These are phyloP conservation scores for Apocrypta bakeri DNA, from an alignment of 1,140 invertebrate species.

Conservation along the genomic window DNA sequence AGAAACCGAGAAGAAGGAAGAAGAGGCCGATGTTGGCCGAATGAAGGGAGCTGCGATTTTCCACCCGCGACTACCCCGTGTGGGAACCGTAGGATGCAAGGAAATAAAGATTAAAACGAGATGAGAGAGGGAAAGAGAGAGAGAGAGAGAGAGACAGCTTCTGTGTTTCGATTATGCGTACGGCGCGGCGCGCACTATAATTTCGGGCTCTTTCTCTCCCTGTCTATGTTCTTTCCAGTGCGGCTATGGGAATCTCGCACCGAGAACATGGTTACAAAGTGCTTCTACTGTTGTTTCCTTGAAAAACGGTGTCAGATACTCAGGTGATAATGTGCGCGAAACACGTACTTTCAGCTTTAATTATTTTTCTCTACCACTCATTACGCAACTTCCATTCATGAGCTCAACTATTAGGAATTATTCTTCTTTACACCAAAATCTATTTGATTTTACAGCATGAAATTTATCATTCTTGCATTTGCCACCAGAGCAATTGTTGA, in stretches of 20 bases:
- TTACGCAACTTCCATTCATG: too few relatives aligned
- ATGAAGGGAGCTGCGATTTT: conserved; percentile 7
- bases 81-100: conserved; percentile 43
- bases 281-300: neutral
- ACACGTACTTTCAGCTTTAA: neutral
- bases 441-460: too few relatives aligned
- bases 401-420: too few relatives aligned
- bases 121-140: too few relatives aligned
- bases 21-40: neutral
- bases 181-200: conserved; percentile 17
- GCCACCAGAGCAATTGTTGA: too few relatives aligned
- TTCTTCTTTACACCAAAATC: too few relatives aligned
- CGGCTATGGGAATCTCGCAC: conserved; percentile 17
- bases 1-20: neutral
- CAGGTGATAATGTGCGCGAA: neutral
- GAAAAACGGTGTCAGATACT: neutral
- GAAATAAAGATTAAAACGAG: conserved; percentile 34
- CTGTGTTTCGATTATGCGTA: conserved; percentile 28
- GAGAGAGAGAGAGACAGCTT: neutral
- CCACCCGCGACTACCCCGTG: conserved; percentile 25
- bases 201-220: neutral
- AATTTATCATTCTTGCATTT: too few relatives aligned
- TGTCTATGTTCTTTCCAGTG: neutral
- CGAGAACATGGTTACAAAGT: conserved; percentile 16
- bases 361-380: too few relatives aligned